Percentiles rank a stretch among this genome's conserved stretches.
phyloP scores from a whole-genome alignment of 2,113 vertebrate species.

The Thryonomys swinderianus region DNA sequence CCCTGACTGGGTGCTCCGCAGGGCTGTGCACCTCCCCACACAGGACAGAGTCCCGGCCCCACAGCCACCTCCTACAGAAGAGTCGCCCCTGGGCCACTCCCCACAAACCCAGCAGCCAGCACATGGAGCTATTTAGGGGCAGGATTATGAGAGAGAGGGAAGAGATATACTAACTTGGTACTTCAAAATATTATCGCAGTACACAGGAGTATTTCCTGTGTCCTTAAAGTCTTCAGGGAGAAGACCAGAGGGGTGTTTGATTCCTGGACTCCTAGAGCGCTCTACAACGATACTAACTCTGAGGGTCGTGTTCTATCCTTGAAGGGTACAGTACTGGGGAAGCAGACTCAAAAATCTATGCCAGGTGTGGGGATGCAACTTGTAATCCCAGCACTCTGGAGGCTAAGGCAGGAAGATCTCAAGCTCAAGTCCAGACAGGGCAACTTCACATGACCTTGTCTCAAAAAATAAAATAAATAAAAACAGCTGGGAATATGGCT shows the following conservation, averaged over 20 bases:
- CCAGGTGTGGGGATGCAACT: not conserved
- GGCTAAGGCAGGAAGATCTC: not conserved
- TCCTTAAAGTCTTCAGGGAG: not conserved
- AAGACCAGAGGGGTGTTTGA: not conserved
- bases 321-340: fast-evolving
- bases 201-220: not conserved
- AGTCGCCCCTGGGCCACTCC: no score
- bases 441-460: not conserved
- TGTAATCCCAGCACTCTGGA: not conserved
- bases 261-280: not conserved
- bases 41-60: no score
- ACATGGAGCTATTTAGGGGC: not conserved
- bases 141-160: no score
- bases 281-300: not conserved
- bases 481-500: not conserved
- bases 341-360: not conserved
- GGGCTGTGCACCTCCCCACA: no score
- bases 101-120: not conserved
- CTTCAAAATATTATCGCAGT: not conserved
- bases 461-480: not conserved
- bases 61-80: no score
- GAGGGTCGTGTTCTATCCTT: no score
- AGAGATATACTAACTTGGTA: not conserved
- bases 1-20: no score
- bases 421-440: not conserved